Conservation (phyloP, 2,888 invertebrate genomes). For the Aspidapion aeneum region DNA sequence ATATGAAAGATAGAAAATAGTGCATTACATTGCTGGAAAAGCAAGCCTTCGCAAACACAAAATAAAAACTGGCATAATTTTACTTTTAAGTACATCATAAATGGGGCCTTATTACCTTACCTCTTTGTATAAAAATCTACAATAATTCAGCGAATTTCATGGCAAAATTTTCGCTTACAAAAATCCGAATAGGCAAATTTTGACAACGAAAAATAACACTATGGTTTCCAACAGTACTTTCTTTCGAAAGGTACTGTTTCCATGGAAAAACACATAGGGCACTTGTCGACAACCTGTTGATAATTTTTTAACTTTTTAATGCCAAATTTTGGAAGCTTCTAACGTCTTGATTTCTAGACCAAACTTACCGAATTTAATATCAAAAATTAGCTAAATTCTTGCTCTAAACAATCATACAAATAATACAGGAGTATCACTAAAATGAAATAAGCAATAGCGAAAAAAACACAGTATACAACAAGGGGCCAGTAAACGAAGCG, state of each 20-base stretch:
- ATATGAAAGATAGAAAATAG: no score
- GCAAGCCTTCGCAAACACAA: no score
- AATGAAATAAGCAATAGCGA: conserved; percentile 15
- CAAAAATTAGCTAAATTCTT: background rate
- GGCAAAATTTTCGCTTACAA: conserved; percentile 16
- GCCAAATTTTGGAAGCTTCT: background rate
- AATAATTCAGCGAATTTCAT: conserved; percentile 21
- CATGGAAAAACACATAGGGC: background rate
- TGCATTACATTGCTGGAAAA: no score
- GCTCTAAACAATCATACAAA: conserved; percentile 13
- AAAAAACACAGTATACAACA: conserved; percentile 1
- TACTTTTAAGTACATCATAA: background rate
- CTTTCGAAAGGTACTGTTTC: background rate
- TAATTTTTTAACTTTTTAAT: no score
- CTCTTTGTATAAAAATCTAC: conserved; percentile 21
- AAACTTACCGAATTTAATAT: background rate
- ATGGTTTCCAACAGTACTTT: no score
- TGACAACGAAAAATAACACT: background rate
- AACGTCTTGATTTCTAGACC: background rate
- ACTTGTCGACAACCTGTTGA: no score
- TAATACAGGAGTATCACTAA: conserved; percentile 11
- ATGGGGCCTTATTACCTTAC: background rate
- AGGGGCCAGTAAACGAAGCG: background rate
- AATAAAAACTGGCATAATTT: background rate
- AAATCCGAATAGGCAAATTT: background rate